These are phyloP conservation scores for Drosophila birchii DNA, from an alignment of 2,888 invertebrate species.

Conservation along the genomic window DNA sequence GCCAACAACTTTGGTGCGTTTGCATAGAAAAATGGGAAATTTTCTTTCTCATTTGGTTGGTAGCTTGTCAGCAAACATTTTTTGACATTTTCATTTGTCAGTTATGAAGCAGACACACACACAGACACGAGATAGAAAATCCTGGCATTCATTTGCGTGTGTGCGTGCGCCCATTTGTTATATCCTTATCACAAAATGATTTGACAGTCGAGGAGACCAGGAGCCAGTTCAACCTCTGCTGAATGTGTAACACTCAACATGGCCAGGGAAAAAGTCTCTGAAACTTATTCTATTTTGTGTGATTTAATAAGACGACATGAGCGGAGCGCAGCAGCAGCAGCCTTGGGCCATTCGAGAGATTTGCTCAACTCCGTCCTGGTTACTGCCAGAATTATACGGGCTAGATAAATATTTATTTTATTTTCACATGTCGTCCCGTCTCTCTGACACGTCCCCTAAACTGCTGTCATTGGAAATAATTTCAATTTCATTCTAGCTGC, in stretches of 20 bases:
- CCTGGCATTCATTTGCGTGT: slow-evolving; percentile 37
- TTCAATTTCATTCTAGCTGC: slow-evolving; percentile 64
- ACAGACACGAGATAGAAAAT: slow-evolving; percentile 35
- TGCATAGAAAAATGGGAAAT: slow-evolving; percentile 34
- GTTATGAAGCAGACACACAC: slow-evolving; percentile 58
- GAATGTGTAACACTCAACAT: slow-evolving; percentile 26
- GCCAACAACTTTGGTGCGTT: slow-evolving; percentile 5
- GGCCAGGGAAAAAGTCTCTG: slow-evolving; percentile 4
- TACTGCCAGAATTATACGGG: slow-evolving; percentile 26
- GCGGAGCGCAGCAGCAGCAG: slow-evolving; percentile 12
- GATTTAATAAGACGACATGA: slow-evolving; percentile 55
- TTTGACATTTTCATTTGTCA: slow-evolving; percentile 77
- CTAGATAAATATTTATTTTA: slow-evolving; percentile 67
- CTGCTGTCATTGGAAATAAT: slow-evolving; percentile 69
- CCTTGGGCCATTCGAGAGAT: slow-evolving; percentile 47
- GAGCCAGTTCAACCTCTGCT: slow-evolving; percentile 59
- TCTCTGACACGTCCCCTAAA: slow-evolving; percentile 58
- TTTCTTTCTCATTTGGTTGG: slow-evolving; percentile 66
- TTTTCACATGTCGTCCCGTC: slow-evolving; percentile 32
- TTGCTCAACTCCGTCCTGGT: slow-evolving; percentile 36
- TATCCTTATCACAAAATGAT: slow-evolving; percentile 74
- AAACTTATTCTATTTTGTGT: slow-evolving; percentile 36
- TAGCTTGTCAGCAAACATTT: slow-evolving; percentile 63
- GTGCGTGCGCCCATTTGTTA: slow-evolving; percentile 38
- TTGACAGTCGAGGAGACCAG: slow-evolving; percentile 70